Base-by-base conservation (phyloP, 2,797 vertebrate species). In the Leptoclinus maculatus region DNA sequence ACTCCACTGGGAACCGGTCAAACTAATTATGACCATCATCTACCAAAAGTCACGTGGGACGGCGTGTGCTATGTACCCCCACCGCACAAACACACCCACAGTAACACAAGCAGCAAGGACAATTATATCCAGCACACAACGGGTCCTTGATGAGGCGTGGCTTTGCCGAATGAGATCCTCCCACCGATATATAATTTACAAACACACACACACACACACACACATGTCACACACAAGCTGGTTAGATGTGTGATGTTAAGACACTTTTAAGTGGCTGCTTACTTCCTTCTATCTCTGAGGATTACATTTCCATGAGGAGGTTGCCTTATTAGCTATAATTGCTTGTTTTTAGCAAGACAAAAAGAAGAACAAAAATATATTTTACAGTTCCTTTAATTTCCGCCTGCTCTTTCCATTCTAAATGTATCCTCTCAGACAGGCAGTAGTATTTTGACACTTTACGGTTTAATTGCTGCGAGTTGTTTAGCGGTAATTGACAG, bases 111-210 rank as follows among this genome's bases (percentile, higher is more conserved):
- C 54, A 27, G 10, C 54, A 23, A 5, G 45, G 14, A 17, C 54
- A 67, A 76, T 62, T 59, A 67, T 23, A 75, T 45, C 60, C 36
- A 71, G 74, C 69, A 45, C 49, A 21, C 62, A 29, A 66, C 14
- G 23, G 49, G 34, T 38, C 56, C 43, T 53, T 69, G 65, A 17
- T 49, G 49, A 72, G 59, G 58, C 51, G 63, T 71, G 57, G 69
- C 66, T 83, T 62, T 68, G 10, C 51, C 38, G 80, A 74, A 80
- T 41, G 57, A 69, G 51, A 85, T 82, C 67, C 66, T 78, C 74
- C 62, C 41, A 75, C 58, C 78, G 32, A 74, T 59, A 3, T 49
- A 78, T 78, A 57, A 83, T 74, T 88, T 63, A 85, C 34, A 77
- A 8, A 57, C 34, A 65, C 66, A 74, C 67, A 63, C 59, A 69